Evolutionary conservation across 2,888 invertebrate species (phyloP).

Genomic region (Carterocephalus palaemon): DNA sequence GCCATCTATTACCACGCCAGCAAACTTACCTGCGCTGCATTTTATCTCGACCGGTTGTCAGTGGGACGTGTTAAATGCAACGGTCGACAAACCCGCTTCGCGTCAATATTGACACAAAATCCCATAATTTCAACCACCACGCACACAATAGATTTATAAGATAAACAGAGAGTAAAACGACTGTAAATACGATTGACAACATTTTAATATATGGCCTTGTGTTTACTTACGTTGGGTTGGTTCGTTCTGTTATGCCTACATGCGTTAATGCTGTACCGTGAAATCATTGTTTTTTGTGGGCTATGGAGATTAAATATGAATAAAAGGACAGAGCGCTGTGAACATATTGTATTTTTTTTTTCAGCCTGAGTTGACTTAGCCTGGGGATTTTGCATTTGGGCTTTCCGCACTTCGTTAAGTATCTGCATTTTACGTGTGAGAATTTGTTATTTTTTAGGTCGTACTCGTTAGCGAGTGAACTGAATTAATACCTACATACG

Average conservation of each 20-base stretch:
- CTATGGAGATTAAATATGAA: conserved; percentile 74
- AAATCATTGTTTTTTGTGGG: conserved; percentile 77
- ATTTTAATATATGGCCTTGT: conserved; percentile 76
- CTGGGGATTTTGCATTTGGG: conserved; percentile 59
- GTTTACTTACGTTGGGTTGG: conserved; percentile 69
- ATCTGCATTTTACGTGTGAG: conserved; percentile 44
- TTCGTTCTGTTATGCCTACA: conserved; percentile 74
- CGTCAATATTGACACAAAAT: conserved; percentile 75
- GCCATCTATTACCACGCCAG: conserved; percentile 51
- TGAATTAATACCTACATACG: conserved; percentile 8
- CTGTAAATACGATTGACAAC: conserved; percentile 78
- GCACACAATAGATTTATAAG: conserved; percentile 78
- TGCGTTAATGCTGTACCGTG: conserved; percentile 77
- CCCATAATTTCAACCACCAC: conserved; percentile 76
- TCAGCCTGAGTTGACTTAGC: conserved; percentile 58
- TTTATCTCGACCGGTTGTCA: conserved; percentile 38
- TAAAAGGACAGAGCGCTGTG: conserved; percentile 70
- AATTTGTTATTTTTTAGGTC: conserved; percentile 34
- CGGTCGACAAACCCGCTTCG: conserved; percentile 62
- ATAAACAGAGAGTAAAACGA: conserved; percentile 77
- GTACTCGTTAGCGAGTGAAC: conserved; percentile 20
- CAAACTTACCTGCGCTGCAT: conserved; percentile 39
- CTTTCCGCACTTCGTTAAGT: conserved; percentile 48
- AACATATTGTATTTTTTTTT: conserved; percentile 64
- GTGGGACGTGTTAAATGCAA: conserved; percentile 76